Evolutionary conservation across 2,888 invertebrate species (phyloP), one percentile per base, ranked within the genome.

Genomic region (Cyrtodaria siliqua): DNA sequence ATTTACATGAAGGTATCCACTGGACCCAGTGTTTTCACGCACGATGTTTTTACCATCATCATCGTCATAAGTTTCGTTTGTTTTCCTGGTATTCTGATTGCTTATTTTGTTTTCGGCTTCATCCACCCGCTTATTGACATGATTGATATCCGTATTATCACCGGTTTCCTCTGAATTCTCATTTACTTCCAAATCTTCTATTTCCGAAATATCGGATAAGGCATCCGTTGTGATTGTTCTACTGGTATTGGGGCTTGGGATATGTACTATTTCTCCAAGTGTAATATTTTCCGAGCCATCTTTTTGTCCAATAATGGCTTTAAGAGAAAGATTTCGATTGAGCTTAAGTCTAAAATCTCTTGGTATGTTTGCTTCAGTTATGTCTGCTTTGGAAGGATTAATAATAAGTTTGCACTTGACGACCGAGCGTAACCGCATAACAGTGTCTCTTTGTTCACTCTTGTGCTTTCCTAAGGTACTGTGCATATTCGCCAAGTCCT

Each of bases 161-260:
- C 33, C 33, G 12, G 6, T 33, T 33, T 4, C 4, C 12, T 33
- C 6, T n/a, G n/a, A n/a, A 33, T 33, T 33, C 33, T 33, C 33
- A 8, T 33, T 12, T 12, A 4, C 12, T 33, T 33, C 33, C 33
- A 33, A 33, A 33, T 47, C 47, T 47, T 56, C 56, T 2, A 9
- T 33, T n/a, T 60, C 60, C n/a, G 60, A 47, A 4, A 49, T 27
- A 27, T 60, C 60, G 4, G 60, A 60, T 27, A 47, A 16, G 18
- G 49, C 47, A 18, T 60, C 49, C 2, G 49, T 9, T 18, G 60
- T 47, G 4, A 12, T 8, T 33, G 4, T 33, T 4, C 33, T 12
- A 12, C 33, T 12, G 12, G 33, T 8, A 33, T 33, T 12, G 12
- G 4, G 33, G 33, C 4, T 33, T 4, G 33, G 33, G 4, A 12